Conservation (phyloP, 2,888 invertebrate species). For the Nasonovia ribisnigri region DNA sequence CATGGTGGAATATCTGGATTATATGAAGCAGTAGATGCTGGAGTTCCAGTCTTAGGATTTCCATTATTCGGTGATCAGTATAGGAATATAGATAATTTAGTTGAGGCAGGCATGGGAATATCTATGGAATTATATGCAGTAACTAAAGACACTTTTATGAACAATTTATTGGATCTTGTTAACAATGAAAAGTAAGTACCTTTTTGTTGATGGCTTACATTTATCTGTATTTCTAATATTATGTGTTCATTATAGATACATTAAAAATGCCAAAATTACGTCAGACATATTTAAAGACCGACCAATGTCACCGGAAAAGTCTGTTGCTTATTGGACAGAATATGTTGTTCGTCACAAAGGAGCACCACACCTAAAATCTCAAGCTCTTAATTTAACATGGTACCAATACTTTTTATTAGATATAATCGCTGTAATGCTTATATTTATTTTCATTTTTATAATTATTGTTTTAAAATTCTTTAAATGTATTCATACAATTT, state of each 20-base stretch:
- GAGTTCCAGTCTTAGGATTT: background rate
- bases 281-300: background rate
- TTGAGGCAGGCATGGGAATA: background rate
- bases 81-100: background rate
- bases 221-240: background rate
- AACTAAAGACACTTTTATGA: background rate
- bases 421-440: background rate
- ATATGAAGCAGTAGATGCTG: background rate
- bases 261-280: background rate
- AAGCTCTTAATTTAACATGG: background rate
- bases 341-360: constrained; percentile 22
- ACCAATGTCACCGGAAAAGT: background rate
- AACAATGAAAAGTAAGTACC: background rate
- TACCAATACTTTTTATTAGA: constrained; percentile 22
- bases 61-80: background rate
- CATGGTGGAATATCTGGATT: background rate
- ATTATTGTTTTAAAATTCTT: too few relatives aligned
- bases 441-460: background rate
- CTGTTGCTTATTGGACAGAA: background rate
- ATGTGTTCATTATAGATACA: background rate
- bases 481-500: too few relatives aligned
- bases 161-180: background rate
- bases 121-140: background rate
- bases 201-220: background rate
- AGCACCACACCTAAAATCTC: background rate